phyloP scores from a whole-genome alignment of 2,113 vertebrate genomes.

The Misgurnus anguillicaudatus region DNA sequence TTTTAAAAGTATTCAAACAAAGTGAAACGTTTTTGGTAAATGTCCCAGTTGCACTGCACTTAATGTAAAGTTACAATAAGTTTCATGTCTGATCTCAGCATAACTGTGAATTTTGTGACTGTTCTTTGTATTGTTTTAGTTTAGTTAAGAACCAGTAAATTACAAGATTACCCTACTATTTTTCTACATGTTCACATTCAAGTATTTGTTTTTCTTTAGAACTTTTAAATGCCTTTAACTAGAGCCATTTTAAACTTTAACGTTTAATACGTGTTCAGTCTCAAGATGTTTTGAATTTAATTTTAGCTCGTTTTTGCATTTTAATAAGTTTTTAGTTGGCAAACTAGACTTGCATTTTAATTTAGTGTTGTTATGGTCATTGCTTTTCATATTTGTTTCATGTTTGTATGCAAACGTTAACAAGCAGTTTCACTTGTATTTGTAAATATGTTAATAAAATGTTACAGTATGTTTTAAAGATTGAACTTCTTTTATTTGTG shows the following conservation, averaged over 20 bases:
- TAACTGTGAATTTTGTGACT: background rate
- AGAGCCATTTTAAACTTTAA: background rate
- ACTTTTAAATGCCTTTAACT: background rate
- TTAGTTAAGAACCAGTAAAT: background rate
- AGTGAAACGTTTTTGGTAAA: background rate
- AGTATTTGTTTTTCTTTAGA: background rate
- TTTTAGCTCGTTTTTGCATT: background rate
- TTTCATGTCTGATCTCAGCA: background rate
- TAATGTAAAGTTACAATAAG: background rate
- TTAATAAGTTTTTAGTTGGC: background rate
- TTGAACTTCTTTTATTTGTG: background rate
- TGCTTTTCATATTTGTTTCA: background rate
- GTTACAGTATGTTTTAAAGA: background rate
- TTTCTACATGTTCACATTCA: background rate
- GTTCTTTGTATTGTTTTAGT: background rate
- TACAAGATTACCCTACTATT: background rate
- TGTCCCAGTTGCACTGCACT: background rate
- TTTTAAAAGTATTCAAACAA: background rate
- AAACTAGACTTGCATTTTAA: background rate
- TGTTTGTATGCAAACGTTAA: background rate
- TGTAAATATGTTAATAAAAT: slow-evolving; percentile 54
- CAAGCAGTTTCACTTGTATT: slow-evolving; percentile 10
- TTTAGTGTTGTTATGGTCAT: background rate
- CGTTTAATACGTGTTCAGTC: background rate
- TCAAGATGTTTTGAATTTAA: background rate